A percentile compares a stretch with the other conserved stretches of the same genome.
Conservation (phyloP, 2,113 vertebrate genomes). For the Vombatus ursinus region DNA sequence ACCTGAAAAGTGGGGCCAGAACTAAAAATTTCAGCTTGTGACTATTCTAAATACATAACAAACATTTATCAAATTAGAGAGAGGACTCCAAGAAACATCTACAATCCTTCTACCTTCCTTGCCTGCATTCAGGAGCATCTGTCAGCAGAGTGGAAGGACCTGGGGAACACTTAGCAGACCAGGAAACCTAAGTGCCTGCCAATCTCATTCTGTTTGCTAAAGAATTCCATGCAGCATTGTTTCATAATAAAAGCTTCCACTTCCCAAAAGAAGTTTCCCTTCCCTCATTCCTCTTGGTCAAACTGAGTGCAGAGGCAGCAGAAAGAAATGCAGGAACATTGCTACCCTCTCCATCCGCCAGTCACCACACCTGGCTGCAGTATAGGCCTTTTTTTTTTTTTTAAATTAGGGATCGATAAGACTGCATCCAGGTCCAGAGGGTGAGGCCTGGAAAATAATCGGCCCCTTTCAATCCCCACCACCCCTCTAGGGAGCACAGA, state of each 20-base stretch:
- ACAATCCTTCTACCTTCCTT: no score
- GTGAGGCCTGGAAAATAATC: background rate
- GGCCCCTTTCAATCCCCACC: background rate
- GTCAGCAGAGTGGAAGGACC: background rate
- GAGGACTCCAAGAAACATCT: rapidly evolving
- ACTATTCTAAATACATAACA: background rate
- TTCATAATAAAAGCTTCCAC: background rate
- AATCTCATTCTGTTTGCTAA: background rate
- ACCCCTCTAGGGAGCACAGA: background rate
- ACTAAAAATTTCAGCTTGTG: background rate
- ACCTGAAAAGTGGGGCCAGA: background rate
- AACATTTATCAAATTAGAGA: background rate
- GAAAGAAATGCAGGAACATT: background rate
- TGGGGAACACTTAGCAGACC: background rate
- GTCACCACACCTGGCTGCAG: background rate
- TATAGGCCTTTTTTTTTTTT: background rate
- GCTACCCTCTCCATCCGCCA: background rate
- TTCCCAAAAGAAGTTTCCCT: background rate
- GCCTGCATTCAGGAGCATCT: background rate
- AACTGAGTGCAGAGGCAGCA: background rate
- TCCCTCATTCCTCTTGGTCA: background rate
- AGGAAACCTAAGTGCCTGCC: background rate
- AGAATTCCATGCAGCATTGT: background rate
- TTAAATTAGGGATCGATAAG: background rate
- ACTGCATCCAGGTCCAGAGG: background rate